Base-by-base conservation (phyloP, 2,888 invertebrate genomes). In the Eretmocerus hayati region DNA sequence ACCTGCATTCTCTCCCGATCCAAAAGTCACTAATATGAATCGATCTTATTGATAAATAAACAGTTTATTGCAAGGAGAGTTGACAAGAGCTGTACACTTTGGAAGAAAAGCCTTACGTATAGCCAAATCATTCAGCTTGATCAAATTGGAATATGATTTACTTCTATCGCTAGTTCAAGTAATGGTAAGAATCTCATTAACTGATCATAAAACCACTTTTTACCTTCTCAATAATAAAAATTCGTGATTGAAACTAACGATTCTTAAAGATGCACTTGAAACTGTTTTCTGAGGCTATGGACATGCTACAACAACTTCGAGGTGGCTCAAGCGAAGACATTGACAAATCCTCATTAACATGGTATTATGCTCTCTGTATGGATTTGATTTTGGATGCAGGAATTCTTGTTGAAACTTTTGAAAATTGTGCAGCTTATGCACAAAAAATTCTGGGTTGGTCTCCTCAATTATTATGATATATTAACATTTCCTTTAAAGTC, bases 301-400 rank as follows among this genome's bases (percentile, higher is more conserved):
- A 77, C 48, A 60, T 79, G 31, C 58, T 74, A 31, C 66, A 69
- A 37, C 62, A 75, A 48, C 58, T 75, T 16, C 61, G 61, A 26
- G 61, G 59, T 42, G 48, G 59, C 4, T 59, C 65, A 2, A 50
- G 59, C 30, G 64, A 62, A 21, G 64, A 71, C 35, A 55, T 63
- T 2, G 66, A 70, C 45, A 58, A 59, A 49, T 62, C 61, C 3
- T 65, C 62, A 1, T 57, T 66, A 6, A 61, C 71, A 1, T 78
- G 77, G 75, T 81, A 81, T 57, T 77, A 78, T 56, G 77, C 79
- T 0, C 69, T 80, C 30, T 77, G 77, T 53, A 71, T 81, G 46
- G 80, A 80, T 45, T 61, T 81, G 56, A 70, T 78, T 42, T 59
- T 81, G 32, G 79, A 83, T 56, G 74, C 80, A 55, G 75, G 79